A percentile compares a stretch with the other conserved stretches of the same genome.
phyloP scores from a whole-genome alignment of 2,113 vertebrate species.

The Megaptera novaeangliae region DNA sequence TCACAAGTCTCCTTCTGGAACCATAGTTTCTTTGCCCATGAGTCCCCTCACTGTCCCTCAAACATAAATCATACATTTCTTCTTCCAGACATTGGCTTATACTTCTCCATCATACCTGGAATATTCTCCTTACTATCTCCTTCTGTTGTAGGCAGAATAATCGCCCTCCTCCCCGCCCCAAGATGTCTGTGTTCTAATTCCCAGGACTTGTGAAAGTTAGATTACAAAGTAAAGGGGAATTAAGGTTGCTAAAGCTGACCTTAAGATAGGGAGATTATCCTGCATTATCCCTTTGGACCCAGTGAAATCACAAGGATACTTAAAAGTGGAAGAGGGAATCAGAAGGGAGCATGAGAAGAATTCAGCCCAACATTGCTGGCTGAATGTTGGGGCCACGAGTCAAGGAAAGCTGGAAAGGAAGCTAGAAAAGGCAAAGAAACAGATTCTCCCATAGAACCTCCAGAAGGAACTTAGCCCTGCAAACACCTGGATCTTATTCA shows the following conservation, averaged over 20 bases:
- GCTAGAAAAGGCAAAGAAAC: neutral
- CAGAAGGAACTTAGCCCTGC: neutral
- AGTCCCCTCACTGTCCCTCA: neutral
- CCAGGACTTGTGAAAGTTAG: neutral
- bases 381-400: neutral
- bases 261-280: neutral
- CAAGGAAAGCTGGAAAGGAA: neutral
- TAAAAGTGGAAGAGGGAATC: neutral
- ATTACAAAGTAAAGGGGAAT: neutral
- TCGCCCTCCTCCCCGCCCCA: accelerated
- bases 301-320: neutral
- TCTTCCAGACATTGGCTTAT: neutral
- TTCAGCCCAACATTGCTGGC: neutral
- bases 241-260: neutral
- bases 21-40: neutral
- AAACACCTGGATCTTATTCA: neutral
- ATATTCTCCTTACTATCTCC: neutral
- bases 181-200: neutral
- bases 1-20: neutral
- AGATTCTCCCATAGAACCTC: neutral
- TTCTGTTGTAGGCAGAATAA: neutral
- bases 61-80: neutral
- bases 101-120: neutral
- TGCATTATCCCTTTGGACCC: neutral
- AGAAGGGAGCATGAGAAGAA: neutral